Base-by-base conservation (phyloP, 2,797 vertebrate species). In the Alca torda region DNA sequence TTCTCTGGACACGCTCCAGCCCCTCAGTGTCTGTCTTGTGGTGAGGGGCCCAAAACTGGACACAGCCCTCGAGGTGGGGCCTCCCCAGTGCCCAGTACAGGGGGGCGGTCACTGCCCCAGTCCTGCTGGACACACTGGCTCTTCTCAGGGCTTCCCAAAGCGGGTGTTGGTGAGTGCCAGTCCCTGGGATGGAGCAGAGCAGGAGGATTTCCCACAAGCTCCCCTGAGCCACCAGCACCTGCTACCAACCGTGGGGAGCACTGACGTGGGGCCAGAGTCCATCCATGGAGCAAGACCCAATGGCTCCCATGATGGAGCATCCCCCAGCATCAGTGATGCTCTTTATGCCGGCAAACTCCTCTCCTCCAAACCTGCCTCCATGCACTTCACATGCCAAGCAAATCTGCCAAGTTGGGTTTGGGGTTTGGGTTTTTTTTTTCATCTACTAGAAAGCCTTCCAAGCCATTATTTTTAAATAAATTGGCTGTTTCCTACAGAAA, bases 111-210 rank as follows among this genome's bases (percentile, higher is more conserved):
- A 46, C 45, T 21, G 46, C 46, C 46, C 46, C 11, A 48, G 21
- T 13, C 21, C 21, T 48, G 46, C 21, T 48, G 46, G 46, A 11
- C 46, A 48, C 46, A 23, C 25, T 51, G 50, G 13, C 9, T 4
- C 19, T 48, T 19, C 64, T 28, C 37, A 3, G 4, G 33, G 1
- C 53, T 48, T 43, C 28, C 76, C 73, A 30, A 18, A 30, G 46
- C 0, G 0, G 18, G 10, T 23, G n/a, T 4, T 7, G 10, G 76
- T 0, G 0, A 45, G 18, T 1, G 24, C 1, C 4, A 43, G 23
- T 2, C 68, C 35, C 3, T 0, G 0, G 57, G 41, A 10, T 5
- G 24, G 53, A 61, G 37, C 7, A 0, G 10, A 67, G 43, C 41
- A 67, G 79, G 45, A 63, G 54, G 30, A 25, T 56, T 63, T 51